Base-by-base conservation (phyloP, 2,797 vertebrate genomes). In the Phoxinus dragarum region DNA sequence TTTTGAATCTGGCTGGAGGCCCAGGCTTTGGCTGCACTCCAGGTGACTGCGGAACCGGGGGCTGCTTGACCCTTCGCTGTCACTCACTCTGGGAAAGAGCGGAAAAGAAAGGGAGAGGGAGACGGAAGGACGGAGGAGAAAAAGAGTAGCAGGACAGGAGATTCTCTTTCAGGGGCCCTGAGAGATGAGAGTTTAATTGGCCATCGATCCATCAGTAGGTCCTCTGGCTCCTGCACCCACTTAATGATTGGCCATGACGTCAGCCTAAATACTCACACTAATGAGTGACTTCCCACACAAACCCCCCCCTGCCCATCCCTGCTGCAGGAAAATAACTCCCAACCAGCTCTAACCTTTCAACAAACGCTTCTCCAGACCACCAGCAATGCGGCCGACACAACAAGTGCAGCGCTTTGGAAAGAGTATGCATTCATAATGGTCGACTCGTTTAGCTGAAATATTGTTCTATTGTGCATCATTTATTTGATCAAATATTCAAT, bases 101-200 rank as follows among this genome's bases (percentile, higher is more conserved):
- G 10, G 71, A 75, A 84, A 81, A 86, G 69, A 86, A 90, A 83
- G 73, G 84, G 61, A 83, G 68, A 73, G 89, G 74, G 88, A 90
- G 88, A 89, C 74, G 87, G 89, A 89, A 86, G 71, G 88, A 79
- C 81, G 52, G 72, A 81, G 80, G 59, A 80, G 75, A 81, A 81
- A 90, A 90, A 90, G 73, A 87, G 75, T 68, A 85, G 80, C 68
- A 64, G 84, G 84, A 88, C 88, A 89, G 91, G 89, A 90, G 90
- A 89, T 79, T 17, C 83, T 89, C 92, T 91, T 93, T 93, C 89
- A 94, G 86, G 44, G 11, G 72, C 88, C 88, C 82, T 93, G 94
- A 95, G 85, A 87, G 92, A 95, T 86, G 94, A 94, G 90, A 86
- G 91, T 94, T 95, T 94, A 94, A 95, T 94, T 88, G 93, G 90